Conservation (phyloP, 2,888 invertebrate species). For the Melanostoma mellinum region DNA sequence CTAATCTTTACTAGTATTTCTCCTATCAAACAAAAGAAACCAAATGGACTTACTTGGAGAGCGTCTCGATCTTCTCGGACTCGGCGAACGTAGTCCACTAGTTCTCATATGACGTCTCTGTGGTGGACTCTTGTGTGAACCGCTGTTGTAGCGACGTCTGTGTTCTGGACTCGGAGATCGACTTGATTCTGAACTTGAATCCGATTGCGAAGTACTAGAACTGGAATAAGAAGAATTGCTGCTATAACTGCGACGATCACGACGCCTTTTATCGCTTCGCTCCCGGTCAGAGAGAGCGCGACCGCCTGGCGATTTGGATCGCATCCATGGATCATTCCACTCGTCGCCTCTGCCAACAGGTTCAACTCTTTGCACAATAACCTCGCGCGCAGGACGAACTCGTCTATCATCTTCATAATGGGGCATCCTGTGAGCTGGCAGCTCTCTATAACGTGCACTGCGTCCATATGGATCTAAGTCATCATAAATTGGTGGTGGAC, state of each 20-base stretch:
- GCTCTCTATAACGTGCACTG: constrained; percentile 83
- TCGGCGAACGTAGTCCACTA: constrained; percentile 77
- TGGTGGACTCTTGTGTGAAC: constrained; percentile 77
- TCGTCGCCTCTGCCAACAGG: constrained; percentile 88
- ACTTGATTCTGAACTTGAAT: constrained; percentile 85
- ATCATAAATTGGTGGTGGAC: constrained; percentile 78
- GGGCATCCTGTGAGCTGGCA: constrained; percentile 84
- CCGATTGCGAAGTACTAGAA: constrained; percentile 87
- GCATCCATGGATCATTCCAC: constrained; percentile 98
- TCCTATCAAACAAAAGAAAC: background rate
- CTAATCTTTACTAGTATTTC: background rate
- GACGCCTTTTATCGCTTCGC: constrained; percentile 78
- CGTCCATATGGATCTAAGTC: constrained; percentile 82
- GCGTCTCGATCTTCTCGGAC: constrained; percentile 78
- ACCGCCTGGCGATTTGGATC: constrained; percentile 86
- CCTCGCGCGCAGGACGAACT: constrained; percentile 87
- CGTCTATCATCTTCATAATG: constrained; percentile 84
- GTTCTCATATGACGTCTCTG: constrained; percentile 76
- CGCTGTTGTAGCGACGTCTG: constrained; percentile 78
- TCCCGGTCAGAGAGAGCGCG: constrained; percentile 78
- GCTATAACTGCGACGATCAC: constrained; percentile 80
- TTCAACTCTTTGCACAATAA: constrained; percentile 88
- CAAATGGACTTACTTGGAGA: constrained; percentile 78
- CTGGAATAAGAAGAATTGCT: constrained; percentile 81
- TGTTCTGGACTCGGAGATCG: constrained; percentile 79